Conservation (phyloP, 2,888 invertebrate genomes). For the Drosophila lacicola region DNA sequence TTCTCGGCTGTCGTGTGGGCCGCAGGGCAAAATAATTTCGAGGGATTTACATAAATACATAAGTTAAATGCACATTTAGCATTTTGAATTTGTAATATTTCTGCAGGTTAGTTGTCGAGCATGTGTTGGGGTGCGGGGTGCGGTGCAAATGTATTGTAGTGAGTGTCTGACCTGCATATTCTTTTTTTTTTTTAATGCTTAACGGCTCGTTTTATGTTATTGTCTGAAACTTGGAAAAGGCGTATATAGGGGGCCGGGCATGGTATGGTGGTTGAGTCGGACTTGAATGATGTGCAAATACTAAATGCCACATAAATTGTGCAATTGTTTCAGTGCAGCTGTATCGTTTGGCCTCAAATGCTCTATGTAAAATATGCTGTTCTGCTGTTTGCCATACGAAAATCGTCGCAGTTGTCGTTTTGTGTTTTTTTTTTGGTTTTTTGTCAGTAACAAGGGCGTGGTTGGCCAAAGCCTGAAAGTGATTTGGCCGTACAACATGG, state of each 20-base stretch:
- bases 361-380: constrained; percentile 66
- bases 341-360: constrained; percentile 22
- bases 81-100: constrained; percentile 82
- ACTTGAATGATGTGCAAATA: constrained; percentile 66
- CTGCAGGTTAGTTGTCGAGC: constrained; percentile 68
- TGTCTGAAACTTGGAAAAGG: constrained; percentile 19
- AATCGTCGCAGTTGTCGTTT: constrained; percentile 60
- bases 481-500: constrained; percentile 79
- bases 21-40: constrained; percentile 73
- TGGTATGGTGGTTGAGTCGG: constrained; percentile 12
- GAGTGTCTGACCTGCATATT: constrained; percentile 43
- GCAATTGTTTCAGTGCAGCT: constrained; percentile 66
- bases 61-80: constrained; percentile 83
- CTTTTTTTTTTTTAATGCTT: constrained; percentile 34
- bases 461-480: constrained; percentile 38
- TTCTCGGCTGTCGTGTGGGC: constrained; percentile 15
- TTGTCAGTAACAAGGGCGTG: constrained; percentile 9
- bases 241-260: constrained; percentile 30
- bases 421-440: background rate
- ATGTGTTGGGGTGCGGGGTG: constrained; percentile 40
- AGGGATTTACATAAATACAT: constrained; percentile 83
- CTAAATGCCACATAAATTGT: constrained; percentile 77
- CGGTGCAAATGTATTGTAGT: constrained; percentile 30
- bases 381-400: constrained; percentile 70
- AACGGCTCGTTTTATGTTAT: constrained; percentile 59